These are phyloP conservation scores for Helicoverpa assulta DNA, from an alignment of 2,888 invertebrate genomes.

Conservation along the genomic window DNA sequence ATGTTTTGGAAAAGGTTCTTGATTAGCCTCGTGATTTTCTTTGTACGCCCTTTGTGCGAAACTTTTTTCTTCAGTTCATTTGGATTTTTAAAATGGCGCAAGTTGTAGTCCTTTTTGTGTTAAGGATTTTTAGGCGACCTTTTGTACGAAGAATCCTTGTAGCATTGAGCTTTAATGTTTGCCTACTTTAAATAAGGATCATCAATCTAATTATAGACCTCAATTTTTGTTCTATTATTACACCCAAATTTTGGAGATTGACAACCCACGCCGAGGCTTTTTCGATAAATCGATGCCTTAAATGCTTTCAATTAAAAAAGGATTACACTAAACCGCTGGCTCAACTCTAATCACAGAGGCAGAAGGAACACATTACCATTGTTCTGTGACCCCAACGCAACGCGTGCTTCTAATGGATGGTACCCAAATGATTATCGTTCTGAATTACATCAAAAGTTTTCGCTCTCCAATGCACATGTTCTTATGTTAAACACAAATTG, in stretches of 20 bases:
- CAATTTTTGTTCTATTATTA: background rate
- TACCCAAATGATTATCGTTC: conserved; percentile 63
- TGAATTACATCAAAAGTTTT: conserved; percentile 69
- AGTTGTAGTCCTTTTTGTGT: conserved; percentile 53
- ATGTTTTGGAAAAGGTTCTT: conserved; percentile 71
- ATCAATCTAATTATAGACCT: conserved; percentile 7
- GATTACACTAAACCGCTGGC: conserved; percentile 10
- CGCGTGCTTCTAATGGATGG: conserved; percentile 44
- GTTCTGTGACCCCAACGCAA: conserved; percentile 21
- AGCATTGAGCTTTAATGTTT: conserved; percentile 20
- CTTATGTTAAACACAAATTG: conserved; percentile 71
- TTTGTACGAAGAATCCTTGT: conserved; percentile 41
- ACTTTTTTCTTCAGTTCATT: conserved; percentile 60
- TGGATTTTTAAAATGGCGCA: conserved; percentile 56
- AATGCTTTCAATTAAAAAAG: conserved; percentile 19
- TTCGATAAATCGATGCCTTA: background rate
- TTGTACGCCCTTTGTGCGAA: conserved; percentile 65
- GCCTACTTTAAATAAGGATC: conserved; percentile 8
- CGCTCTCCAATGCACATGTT: conserved; percentile 70
- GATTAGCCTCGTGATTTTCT: conserved; percentile 70
- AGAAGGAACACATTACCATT: conserved; percentile 31
- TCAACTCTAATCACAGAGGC: conserved; percentile 16
- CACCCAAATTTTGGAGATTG: background rate
- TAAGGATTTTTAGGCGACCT: conserved; percentile 25
- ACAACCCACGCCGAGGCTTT: background rate